Percentiles rank a stretch among this genome's conserved stretches.
Conservation (phyloP, 2,888 invertebrate genomes). For the Helleia helle region DNA sequence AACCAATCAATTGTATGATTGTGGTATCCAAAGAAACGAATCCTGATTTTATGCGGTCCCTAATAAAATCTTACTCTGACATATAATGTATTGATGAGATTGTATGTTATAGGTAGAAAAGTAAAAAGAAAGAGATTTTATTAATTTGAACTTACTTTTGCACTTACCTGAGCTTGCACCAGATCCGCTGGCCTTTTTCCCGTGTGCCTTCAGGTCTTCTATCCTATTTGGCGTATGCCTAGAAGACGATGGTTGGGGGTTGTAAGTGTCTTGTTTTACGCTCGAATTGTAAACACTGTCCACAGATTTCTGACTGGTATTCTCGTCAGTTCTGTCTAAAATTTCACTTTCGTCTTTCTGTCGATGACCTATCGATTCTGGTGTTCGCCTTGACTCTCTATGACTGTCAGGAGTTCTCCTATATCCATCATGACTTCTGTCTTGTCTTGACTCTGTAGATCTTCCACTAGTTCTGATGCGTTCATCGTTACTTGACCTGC, state of each 20-base stretch:
- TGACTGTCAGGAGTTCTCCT: slow-evolving; percentile 43
- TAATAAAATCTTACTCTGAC: too few relatives aligned
- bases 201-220: slow-evolving; percentile 62
- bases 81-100: too few relatives aligned
- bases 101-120: neutral
- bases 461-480: slow-evolving; percentile 60
- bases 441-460: slow-evolving; percentile 46
- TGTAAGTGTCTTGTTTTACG: slow-evolving; percentile 50
- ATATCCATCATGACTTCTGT: slow-evolving; percentile 42
- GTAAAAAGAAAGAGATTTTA: neutral
- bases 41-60: too few relatives aligned
- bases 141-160: neutral
- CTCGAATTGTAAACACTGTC: slow-evolving; percentile 76
- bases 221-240: slow-evolving; percentile 59
- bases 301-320: slow-evolving; percentile 60
- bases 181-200: slow-evolving; percentile 68
- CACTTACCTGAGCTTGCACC: slow-evolving; percentile 74
- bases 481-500: slow-evolving; percentile 56
- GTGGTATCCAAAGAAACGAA: too few relatives aligned
- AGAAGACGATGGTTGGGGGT: slow-evolving; percentile 65
- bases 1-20: too few relatives aligned
- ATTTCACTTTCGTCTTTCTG: slow-evolving; percentile 38
- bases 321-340: slow-evolving; percentile 47
- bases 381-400: slow-evolving; percentile 1
- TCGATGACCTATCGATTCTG: slow-evolving; percentile 38